Conservation (phyloP, 2,797 vertebrate genomes). For the Todus mexicanus region DNA sequence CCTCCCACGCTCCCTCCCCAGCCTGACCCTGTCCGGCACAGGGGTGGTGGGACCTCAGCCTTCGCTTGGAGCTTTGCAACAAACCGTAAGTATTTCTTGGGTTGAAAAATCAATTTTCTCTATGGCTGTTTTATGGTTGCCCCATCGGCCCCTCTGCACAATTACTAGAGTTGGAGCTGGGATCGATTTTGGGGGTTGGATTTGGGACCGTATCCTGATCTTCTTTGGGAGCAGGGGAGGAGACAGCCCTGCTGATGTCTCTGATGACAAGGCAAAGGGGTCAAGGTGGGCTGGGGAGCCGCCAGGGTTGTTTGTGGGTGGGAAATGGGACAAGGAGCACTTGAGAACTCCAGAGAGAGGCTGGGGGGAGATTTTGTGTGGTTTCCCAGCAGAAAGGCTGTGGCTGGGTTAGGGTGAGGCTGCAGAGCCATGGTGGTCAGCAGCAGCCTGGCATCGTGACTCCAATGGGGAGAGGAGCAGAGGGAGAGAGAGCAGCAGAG, state of each 20-base stretch:
- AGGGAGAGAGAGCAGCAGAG: neutral
- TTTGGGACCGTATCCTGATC: neutral
- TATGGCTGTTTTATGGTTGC: neutral
- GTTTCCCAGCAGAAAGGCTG: neutral
- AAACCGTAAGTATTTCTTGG: slow-evolving; percentile 30
- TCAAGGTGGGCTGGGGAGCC: neutral
- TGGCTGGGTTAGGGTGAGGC: neutral
- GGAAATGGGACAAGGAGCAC: neutral
- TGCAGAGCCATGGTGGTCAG: neutral
- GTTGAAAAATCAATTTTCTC: neutral
- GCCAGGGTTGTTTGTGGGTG: neutral
- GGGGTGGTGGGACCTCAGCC: neutral
- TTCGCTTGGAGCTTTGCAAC: neutral
- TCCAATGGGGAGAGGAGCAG: neutral
- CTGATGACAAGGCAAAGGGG: rapidly evolving
- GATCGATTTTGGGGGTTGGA: neutral
- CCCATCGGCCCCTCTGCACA: neutral
- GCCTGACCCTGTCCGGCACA: neutral
- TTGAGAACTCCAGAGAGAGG: neutral
- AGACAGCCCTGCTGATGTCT: neutral
- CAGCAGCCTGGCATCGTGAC: neutral
- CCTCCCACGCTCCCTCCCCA: slow-evolving; percentile 10
- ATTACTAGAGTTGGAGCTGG: neutral
- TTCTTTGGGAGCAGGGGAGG: neutral
- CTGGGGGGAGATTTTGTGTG: neutral